phyloP scores from a whole-genome alignment of 2,888 invertebrate species.

The Nipponacmea schrenckii region DNA sequence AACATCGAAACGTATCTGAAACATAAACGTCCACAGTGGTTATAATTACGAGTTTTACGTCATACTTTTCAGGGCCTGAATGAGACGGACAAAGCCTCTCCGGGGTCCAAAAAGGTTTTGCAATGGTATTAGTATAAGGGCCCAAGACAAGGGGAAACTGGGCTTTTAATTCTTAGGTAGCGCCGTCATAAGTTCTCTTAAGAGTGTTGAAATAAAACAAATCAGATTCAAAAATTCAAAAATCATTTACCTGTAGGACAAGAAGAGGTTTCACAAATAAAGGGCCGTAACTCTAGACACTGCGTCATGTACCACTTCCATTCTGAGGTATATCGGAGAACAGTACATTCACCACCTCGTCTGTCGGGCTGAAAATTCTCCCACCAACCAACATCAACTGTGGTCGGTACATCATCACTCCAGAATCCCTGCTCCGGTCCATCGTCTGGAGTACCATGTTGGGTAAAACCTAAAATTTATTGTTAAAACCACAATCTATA shows the following conservation, averaged over 20 bases:
- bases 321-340: constrained; percentile 20
- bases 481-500: too few species aligned
- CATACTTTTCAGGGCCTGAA: too few species aligned
- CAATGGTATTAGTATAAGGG: too few species aligned
- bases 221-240: too few species aligned
- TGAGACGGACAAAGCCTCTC: too few species aligned
- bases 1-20: constrained; percentile 46
- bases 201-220: too few species aligned
- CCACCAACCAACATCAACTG: constrained; percentile 49
- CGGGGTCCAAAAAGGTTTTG: too few species aligned
- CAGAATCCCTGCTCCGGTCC: constrained; percentile 32
- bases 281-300: constrained; percentile 37
- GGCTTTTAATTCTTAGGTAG: too few species aligned
- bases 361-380: constrained; percentile 38
- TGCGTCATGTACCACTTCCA: constrained; percentile 40
- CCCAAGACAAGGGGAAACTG: too few species aligned
- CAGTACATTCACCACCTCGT: constrained; percentile 37
- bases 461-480: constrained; percentile 38
- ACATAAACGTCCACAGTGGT: neutral
- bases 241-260: constrained; percentile 39
- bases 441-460: constrained; percentile 15
- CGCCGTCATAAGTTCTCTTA: too few species aligned
- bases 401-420: constrained; percentile 39
- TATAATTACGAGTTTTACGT: neutral
- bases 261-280: constrained; percentile 42